A percentile compares a stretch with the other conserved stretches of the same genome.
phyloP scores from a whole-genome alignment of 2,888 invertebrate species.

The Rosalia funebris region DNA sequence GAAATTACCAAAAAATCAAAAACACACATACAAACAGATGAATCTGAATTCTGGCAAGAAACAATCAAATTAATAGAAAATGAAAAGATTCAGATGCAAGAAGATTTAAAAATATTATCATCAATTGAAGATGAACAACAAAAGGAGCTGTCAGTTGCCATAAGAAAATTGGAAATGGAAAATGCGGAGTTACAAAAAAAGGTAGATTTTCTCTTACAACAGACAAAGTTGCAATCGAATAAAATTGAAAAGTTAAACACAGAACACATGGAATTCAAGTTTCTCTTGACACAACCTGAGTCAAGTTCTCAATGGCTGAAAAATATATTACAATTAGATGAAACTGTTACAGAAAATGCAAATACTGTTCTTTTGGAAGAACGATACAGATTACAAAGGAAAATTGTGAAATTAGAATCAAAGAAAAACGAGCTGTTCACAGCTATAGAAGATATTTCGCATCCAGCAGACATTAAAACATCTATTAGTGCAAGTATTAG shows the following conservation, averaged over 20 bases:
- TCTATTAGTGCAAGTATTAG: constrained; percentile 28
- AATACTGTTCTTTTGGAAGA: constrained; percentile 37
- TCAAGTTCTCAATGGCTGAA: constrained; percentile 42
- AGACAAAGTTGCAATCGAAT: constrained; percentile 35
- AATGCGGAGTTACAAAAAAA: constrained; percentile 34
- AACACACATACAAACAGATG: constrained; percentile 30
- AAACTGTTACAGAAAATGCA: constrained; percentile 26
- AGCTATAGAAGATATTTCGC: constrained; percentile 42
- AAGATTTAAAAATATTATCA: constrained; percentile 37
- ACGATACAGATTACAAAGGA: constrained; percentile 41
- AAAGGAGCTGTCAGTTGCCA: constrained; percentile 19
- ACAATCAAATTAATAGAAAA: constrained; percentile 44
- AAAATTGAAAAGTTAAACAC: constrained; percentile 45
- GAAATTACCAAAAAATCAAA: constrained; percentile 38
- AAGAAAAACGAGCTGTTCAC: constrained; percentile 43
- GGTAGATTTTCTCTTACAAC: constrained; percentile 30
- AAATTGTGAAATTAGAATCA: constrained; percentile 44
- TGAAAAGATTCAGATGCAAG: constrained; percentile 42
- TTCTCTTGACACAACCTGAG: constrained; percentile 46
- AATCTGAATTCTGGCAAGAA: constrained; percentile 41
- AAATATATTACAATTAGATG: constrained; percentile 44
- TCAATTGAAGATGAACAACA: constrained; percentile 26
- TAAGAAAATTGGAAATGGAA: constrained; percentile 40
- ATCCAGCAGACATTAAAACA: constrained; percentile 23
- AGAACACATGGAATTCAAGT: constrained; percentile 47